Base-by-base conservation (phyloP, 2,797 vertebrate species). In the Fistularia commersonii region DNA sequence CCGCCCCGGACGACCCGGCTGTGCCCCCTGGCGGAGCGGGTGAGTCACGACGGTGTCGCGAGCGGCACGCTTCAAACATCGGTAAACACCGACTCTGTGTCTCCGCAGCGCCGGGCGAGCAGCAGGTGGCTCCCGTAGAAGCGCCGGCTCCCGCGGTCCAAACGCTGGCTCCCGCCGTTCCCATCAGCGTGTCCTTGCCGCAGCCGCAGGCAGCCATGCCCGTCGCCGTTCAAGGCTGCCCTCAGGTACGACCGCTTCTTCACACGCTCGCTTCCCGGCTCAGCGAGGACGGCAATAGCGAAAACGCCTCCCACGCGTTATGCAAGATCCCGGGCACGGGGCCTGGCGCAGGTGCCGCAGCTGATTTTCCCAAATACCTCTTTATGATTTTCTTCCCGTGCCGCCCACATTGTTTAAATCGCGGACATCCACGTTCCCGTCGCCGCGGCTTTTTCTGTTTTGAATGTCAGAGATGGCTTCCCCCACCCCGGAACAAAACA, bases 151-250 rank as follows among this genome's bases (percentile, higher is more conserved):
- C 91, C 36, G 65, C 86, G 5, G 67, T 88, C 54, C 88, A 88
- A 63, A 81, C 77, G 11, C 13, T 87, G 61, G 59, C 84, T 74
- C 41, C 75, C 34, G 76, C 84, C 12, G 63, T 69, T 12, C 66
- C 89, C 41, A 80, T 95, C 74, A 90, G 82, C 14, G 36, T 89
- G 54, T 74, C 85, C 77, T 86, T 88, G 72, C 62, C 87, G 57
- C 91, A 88, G 51, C 82, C 74, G n/a, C 92, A 78, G 79, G 84
- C 92, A 52, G 56, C 83, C 73, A 83, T 47, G 85, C 93, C 94
- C 3, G 83, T 97, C 83, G 79, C 93, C 5, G 72, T 97, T 11
- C 95, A 96, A 81, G 79, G 91, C 45, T 83, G 93, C 71, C 92
- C 94, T 10, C 96, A 98, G 93, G 96, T 98, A 65, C 2, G 37